phyloP scores from a whole-genome alignment of 2,113 vertebrate genomes.

The Laterallus jamaicensis region DNA sequence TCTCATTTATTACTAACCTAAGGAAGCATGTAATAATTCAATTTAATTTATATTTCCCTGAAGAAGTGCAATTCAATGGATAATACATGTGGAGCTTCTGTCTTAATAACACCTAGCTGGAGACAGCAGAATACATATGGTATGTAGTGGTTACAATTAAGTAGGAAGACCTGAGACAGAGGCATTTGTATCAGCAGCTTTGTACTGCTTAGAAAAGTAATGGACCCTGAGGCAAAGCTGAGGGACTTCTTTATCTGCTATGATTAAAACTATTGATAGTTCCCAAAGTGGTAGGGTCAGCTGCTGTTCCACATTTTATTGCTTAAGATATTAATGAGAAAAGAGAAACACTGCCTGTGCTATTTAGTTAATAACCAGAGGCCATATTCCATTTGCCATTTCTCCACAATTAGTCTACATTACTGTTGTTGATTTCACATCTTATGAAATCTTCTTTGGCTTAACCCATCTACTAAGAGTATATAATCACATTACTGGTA shows the following conservation, averaged over 20 bases:
- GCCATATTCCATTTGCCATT: neutral
- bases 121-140: neutral
- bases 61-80: constrained; percentile 23
- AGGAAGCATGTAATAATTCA: constrained; percentile 52
- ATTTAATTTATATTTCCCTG: constrained; percentile 56
- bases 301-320: neutral
- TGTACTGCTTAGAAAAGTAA: constrained; percentile 30
- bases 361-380: constrained; percentile 10
- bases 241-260: constrained; percentile 32
- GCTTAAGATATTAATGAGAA: constrained; percentile 32
- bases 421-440: neutral
- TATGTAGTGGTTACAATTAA: constrained; percentile 9
- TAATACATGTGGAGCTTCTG: neutral
- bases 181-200: constrained; percentile 6
- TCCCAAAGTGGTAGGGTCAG: neutral
- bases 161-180: constrained; percentile 26
- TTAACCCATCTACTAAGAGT: neutral
- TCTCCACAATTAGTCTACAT: neutral
- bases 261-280: constrained; percentile 38
- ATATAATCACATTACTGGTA: neutral
- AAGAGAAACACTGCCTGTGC: neutral
- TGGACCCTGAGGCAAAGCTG: constrained; percentile 29
- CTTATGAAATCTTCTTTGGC: neutral
- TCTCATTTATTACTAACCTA: constrained; percentile 43
- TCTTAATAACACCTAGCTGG: constrained; percentile 39